These are phyloP conservation scores for Fulica atra DNA, from an alignment of 2,113 vertebrate species.

Conservation along the genomic window DNA sequence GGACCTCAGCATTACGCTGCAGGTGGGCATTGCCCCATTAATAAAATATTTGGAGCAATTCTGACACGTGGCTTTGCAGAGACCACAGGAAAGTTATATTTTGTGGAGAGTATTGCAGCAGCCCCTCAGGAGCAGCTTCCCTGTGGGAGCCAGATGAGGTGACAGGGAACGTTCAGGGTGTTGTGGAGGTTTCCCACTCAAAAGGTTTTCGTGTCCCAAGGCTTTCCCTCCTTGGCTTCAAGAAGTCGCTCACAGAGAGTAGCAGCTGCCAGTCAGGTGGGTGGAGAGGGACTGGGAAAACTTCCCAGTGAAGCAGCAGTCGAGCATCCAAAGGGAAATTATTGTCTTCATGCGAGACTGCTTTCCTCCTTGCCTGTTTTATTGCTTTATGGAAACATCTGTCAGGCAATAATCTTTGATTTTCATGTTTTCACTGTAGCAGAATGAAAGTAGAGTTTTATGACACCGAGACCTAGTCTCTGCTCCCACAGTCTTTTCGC, in stretches of 20 bases:
- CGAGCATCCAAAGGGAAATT: constrained; percentile 20
- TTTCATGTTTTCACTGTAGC: constrained; percentile 10
- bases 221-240: neutral
- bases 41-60: neutral
- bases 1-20: neutral
- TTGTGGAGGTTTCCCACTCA: neutral
- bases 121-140: neutral
- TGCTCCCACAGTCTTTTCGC: neutral
- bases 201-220: neutral
- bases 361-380: neutral
- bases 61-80: neutral
- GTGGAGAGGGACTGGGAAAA: neutral
- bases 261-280: neutral
- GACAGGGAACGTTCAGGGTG: fast-evolving
- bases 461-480: neutral
- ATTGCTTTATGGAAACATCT: constrained; percentile 40
- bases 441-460: constrained; percentile 11
- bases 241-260: neutral
- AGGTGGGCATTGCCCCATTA: neutral
- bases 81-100: neutral
- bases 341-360: constrained; percentile 12
- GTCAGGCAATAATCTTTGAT: constrained; percentile 26
- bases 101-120: neutral
- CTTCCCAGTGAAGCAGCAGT: neutral
- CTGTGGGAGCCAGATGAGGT: fast-evolving